phyloP scores from a whole-genome alignment of 2,113 vertebrate species.

The Chiloscyllium plagiosum region DNA sequence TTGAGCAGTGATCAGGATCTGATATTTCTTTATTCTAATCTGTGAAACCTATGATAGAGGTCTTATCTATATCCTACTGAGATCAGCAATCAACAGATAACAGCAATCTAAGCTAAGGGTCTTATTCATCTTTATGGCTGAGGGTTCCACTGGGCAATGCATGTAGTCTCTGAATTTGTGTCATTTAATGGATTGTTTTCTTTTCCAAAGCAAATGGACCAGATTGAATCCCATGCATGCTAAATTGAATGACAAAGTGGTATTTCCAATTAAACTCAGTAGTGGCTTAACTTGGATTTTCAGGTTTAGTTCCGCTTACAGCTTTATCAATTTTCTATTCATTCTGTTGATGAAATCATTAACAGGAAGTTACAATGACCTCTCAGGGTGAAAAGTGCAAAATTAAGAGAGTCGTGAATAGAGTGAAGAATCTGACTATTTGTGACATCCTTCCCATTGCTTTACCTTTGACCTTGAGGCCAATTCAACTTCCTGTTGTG shows the following conservation, averaged over 20 bases:
- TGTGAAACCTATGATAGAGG: background rate
- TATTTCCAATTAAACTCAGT: background rate
- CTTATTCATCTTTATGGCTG: background rate
- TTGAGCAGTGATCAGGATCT: background rate
- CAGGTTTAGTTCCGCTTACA: background rate
- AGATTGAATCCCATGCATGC: background rate
- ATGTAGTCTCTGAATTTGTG: background rate
- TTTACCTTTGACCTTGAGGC: slow-evolving; percentile 36
- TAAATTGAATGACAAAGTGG: background rate
- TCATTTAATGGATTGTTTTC: background rate
- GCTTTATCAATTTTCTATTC: background rate
- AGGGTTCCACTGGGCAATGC: background rate
- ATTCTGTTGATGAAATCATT: slow-evolving; percentile 5
- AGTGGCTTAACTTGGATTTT: background rate
- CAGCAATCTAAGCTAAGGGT: background rate
- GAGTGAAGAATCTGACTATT: background rate
- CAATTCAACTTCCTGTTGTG: slow-evolving; percentile 24
- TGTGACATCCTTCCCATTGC: slow-evolving; percentile 11
- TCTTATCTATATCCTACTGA: background rate
- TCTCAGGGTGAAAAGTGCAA: slow-evolving; percentile 3
- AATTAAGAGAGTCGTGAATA: slow-evolving; percentile 21
- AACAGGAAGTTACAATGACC: slow-evolving; percentile 21
- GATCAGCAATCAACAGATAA: background rate
- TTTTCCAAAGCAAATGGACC: background rate
- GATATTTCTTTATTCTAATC: background rate